phyloP scores from a whole-genome alignment of 2,113 vertebrate species.

The Calypte anna region DNA sequence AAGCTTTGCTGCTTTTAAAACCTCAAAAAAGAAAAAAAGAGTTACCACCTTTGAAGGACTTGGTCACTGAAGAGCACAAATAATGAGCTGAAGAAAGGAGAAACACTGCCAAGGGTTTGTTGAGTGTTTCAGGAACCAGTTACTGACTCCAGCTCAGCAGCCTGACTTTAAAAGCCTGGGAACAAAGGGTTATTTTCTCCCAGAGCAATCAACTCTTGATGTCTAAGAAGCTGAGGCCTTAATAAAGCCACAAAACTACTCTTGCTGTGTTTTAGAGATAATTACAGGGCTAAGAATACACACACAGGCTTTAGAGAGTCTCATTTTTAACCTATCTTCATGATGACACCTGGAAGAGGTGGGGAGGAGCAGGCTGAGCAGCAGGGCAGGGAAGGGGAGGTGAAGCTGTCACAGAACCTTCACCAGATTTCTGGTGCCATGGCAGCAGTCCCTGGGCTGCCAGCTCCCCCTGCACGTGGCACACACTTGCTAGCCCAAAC shows the following conservation, averaged over 20 bases:
- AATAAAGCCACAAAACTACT: neutral
- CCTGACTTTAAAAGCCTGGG: neutral
- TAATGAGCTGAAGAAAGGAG: neutral
- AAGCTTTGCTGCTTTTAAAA: neutral
- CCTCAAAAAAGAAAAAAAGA: too few relatives aligned
- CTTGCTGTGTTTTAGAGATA: neutral
- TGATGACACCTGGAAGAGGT: neutral
- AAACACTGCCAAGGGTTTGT: neutral
- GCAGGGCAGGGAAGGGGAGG: neutral
- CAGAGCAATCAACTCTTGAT: neutral
- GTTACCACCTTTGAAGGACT: neutral
- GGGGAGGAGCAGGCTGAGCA: neutral
- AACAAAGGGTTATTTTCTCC: neutral
- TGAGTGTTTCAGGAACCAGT: neutral
- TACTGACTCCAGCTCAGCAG: neutral
- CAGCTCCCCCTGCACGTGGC: neutral
- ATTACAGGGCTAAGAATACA: neutral
- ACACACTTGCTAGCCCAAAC: accelerated
- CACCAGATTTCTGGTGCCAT: neutral
- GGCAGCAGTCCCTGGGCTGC: neutral
- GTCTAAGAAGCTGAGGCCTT: neutral
- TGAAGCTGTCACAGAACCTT: neutral
- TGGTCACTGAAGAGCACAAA: neutral
- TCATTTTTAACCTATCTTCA: neutral
- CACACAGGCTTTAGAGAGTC: neutral